phyloP scores from a whole-genome alignment of 2,113 vertebrate species.

The Synodontis membranacea region DNA sequence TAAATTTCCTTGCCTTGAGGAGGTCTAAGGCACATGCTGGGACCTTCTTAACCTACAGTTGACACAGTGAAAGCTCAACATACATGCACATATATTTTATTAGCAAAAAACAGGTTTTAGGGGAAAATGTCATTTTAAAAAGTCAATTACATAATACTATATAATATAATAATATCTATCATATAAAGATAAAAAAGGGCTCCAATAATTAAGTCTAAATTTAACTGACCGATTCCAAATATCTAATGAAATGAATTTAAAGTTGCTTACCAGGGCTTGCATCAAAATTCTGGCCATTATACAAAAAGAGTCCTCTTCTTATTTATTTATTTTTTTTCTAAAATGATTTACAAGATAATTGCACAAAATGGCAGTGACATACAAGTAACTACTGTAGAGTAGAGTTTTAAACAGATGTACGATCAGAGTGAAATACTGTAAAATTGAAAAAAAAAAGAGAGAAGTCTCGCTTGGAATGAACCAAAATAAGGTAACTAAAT shows the following conservation, averaged over 20 bases:
- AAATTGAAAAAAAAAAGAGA: neutral
- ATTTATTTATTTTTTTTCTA: neutral
- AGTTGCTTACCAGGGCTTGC: neutral
- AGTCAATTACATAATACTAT: neutral
- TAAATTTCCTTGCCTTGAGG: constrained; percentile 63
- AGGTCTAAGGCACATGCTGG: constrained; percentile 32
- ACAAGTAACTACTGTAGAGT: neutral
- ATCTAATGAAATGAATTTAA: neutral
- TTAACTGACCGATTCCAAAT: neutral
- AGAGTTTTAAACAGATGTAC: neutral
- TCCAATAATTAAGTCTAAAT: neutral
- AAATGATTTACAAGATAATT: neutral
- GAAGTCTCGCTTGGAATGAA: neutral
- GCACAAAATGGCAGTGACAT: neutral
- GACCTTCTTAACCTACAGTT: constrained; percentile 8
- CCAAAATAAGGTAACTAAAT: neutral
- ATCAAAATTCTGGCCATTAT: neutral
- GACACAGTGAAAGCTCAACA: constrained; percentile 1
- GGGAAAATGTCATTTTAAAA: neutral
- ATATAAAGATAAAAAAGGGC: neutral
- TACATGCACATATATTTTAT: neutral
- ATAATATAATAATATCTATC: neutral
- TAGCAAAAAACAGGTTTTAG: neutral
- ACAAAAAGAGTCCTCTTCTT: neutral
- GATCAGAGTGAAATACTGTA: neutral